Evolutionary conservation across 2,797 vertebrate genomes (phyloP).

Genomic region (Falco naumanni): DNA sequence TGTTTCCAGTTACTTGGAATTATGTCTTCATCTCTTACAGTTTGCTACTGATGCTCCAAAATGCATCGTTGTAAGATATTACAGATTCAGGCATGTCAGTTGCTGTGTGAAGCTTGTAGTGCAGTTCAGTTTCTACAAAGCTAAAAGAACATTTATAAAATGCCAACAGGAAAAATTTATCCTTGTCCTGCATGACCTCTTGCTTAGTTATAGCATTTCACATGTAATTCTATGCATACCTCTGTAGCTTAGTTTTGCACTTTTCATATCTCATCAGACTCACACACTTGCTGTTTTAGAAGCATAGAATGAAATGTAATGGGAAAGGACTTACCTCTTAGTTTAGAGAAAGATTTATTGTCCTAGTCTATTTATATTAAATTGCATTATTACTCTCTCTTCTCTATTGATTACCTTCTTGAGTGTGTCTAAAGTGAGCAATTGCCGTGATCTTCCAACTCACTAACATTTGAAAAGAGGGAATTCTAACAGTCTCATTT

Average conservation of each 20-base stretch:
- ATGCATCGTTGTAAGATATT: background rate
- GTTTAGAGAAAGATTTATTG: conserved; percentile 17
- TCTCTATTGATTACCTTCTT: conserved; percentile 12
- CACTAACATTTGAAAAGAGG: background rate
- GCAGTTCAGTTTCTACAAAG: background rate
- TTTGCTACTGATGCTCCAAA: background rate
- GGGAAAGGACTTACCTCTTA: background rate
- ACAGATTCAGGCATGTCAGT: background rate
- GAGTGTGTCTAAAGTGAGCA: background rate
- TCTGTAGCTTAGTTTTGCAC: background rate
- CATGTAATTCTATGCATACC: background rate
- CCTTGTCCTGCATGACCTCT: background rate
- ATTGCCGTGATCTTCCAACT: background rate
- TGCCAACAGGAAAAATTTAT: background rate
- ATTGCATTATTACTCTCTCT: background rate
- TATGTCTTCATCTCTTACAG: background rate
- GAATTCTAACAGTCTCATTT: background rate
- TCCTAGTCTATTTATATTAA: conserved; percentile 21
- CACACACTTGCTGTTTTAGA: background rate
- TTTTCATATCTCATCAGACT: background rate
- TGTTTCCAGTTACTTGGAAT: background rate
- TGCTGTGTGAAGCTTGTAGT: background rate
- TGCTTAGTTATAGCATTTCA: background rate
- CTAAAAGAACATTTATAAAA: background rate
- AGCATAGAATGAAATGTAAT: background rate